Evolutionary conservation across 2,113 vertebrate species (phyloP).

Genomic region (Orthochromis indermauri): DNA sequence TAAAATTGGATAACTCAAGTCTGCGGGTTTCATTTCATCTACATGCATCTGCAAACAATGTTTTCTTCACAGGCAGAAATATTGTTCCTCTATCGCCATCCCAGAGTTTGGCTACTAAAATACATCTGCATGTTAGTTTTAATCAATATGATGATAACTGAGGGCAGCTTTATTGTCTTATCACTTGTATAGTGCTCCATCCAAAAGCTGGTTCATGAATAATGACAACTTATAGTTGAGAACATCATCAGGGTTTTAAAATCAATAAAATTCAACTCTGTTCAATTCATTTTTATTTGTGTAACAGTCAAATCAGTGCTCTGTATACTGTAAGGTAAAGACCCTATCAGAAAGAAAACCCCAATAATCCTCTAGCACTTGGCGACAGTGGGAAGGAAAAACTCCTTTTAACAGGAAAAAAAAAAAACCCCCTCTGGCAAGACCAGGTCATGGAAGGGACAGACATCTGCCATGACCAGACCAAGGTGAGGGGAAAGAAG

Average conservation of each 20-base stretch:
- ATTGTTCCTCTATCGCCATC: background rate
- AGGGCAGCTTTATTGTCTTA: background rate
- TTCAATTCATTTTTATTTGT: background rate
- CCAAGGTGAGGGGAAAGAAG: background rate
- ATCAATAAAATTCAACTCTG: background rate
- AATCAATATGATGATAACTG: background rate
- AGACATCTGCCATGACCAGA: background rate
- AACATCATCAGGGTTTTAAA: background rate
- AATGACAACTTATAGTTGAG: background rate
- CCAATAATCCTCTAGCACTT: background rate
- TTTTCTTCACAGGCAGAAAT: background rate
- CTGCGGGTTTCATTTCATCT: background rate
- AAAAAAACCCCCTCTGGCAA: accelerated
- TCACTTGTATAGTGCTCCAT: background rate
- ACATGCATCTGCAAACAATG: background rate
- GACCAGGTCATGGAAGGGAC: background rate
- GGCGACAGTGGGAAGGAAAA: background rate
- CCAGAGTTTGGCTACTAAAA: background rate
- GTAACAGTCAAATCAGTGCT: background rate
- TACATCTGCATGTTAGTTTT: background rate
- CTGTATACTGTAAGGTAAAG: background rate
- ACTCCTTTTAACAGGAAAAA: background rate
- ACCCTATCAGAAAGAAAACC: background rate
- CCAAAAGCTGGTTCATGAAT: background rate
- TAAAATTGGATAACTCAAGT: background rate